Conservation (phyloP, 2,797 vertebrate species). For the Pipistrellus pygmaeus region DNA sequence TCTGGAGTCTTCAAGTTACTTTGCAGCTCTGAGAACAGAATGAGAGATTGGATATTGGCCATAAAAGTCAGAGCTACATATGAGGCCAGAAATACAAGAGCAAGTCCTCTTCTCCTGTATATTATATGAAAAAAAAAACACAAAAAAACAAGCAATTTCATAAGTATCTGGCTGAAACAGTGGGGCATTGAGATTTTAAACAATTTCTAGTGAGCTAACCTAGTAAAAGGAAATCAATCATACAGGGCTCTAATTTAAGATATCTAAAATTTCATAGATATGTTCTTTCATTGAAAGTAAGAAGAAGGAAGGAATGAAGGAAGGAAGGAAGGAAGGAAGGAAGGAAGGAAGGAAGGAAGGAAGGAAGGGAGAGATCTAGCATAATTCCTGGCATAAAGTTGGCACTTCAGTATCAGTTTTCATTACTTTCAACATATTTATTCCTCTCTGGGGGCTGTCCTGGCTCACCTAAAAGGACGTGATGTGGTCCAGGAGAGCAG, state of each 20-base stretch:
- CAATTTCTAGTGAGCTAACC: not conserved
- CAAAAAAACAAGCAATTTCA: not conserved
- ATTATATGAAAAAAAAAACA: not conserved
- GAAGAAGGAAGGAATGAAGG: too few species aligned
- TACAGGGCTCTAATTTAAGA: not conserved
- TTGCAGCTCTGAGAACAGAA: not conserved
- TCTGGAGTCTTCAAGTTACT: not conserved
- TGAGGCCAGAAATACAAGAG: not conserved
- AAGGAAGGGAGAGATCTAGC: not conserved
- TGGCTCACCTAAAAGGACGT: not conserved
- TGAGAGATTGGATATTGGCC: not conserved
- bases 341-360: not conserved
- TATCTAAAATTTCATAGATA: not conserved
- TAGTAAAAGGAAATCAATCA: not conserved
- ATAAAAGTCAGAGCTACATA: not conserved
- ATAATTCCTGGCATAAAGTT: not conserved
- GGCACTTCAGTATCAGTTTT: not conserved
- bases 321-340: too few species aligned
- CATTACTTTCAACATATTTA: not conserved
- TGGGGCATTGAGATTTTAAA: not conserved
- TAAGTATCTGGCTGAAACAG: not conserved
- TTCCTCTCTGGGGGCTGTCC: not conserved
- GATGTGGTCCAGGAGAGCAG: not conserved
- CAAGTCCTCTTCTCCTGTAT: not conserved
- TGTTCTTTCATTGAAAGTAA: not conserved